Percentiles rank a stretch among this genome's conserved stretches.
phyloP scores from a whole-genome alignment of 2,113 vertebrate genomes.

The Malurus cyaneus region DNA sequence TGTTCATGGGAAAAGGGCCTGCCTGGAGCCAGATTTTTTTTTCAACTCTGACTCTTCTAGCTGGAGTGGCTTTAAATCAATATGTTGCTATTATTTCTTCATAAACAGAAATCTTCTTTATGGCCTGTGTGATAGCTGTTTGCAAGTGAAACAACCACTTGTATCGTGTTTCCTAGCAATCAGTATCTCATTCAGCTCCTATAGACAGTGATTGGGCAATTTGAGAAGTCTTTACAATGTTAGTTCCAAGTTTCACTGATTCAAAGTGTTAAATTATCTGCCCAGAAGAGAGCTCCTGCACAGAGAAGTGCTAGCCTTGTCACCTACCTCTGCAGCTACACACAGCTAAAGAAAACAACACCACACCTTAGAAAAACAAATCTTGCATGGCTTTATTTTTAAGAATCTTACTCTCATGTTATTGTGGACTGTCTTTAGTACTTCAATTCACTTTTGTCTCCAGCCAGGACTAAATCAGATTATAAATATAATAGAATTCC shows the following conservation, averaged over 20 bases:
- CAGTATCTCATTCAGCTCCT: not conserved
- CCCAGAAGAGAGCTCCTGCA: not conserved
- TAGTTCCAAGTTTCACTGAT: not conserved
- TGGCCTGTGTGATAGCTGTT: not conserved
- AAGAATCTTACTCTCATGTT: not conserved
- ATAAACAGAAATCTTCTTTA: constrained; percentile 21
- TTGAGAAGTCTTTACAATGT: not conserved
- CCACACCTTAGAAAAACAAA: not conserved
- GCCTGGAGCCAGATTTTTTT: constrained; percentile 27
- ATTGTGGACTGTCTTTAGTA: not conserved
- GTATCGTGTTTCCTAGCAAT: not conserved
- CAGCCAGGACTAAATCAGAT: not conserved
- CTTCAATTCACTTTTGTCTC: not conserved
- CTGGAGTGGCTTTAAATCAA: constrained; percentile 1
- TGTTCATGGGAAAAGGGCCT: constrained; percentile 50
- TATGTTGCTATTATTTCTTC: constrained; percentile 15
- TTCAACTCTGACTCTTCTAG: constrained; percentile 3
- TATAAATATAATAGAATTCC: not conserved
- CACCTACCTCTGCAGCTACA: not conserved
- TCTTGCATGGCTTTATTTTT: not conserved
- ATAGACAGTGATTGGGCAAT: not conserved
- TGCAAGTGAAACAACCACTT: constrained; percentile 3
- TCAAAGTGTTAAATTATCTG: not conserved
- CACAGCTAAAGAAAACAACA: not conserved
- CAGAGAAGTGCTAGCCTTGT: not conserved